Conservation (phyloP, 2,797 vertebrate species). For the Lithobates pipiens region DNA sequence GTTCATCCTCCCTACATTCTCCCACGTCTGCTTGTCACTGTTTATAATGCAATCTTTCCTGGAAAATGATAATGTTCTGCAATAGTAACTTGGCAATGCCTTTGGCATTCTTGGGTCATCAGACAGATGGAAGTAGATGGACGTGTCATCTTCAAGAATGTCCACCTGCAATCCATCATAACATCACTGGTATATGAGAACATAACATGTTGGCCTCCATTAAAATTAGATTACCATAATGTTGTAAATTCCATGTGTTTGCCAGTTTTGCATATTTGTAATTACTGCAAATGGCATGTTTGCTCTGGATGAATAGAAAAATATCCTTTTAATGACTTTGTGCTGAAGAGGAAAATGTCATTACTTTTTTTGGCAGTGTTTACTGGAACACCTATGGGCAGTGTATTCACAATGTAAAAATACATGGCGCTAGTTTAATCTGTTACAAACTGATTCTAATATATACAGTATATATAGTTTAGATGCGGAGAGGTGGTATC, state of each 20-base stretch:
- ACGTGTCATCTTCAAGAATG: conserved; percentile 58
- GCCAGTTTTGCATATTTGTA: conserved; percentile 56
- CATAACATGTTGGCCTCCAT: conserved; percentile 53
- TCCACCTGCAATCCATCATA: conserved; percentile 56
- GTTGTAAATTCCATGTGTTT: conserved; percentile 50
- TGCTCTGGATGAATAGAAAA: conserved; percentile 26
- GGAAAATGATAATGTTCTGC: conserved; percentile 55
- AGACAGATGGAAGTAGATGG: conserved; percentile 58
- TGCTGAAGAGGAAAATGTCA: not conserved
- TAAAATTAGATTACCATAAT: conserved; percentile 57
- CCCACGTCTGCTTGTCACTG: conserved; percentile 46
- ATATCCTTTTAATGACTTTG: conserved; percentile 9
- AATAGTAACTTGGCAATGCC: conserved; percentile 59
- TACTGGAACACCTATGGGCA: not conserved
- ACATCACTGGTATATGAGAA: conserved; percentile 1
- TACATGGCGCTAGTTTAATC: not conserved
- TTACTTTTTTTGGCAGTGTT: not conserved
- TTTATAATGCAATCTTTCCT: conserved; percentile 55
- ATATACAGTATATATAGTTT: not conserved
- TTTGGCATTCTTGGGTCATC: conserved; percentile 53
- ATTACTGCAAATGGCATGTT: conserved; percentile 40
- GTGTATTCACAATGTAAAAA: not conserved
- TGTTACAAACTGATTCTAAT: not conserved
- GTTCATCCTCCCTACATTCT: conserved; percentile 53
- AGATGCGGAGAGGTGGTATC: too few species aligned